Conservation (phyloP, 2,797 vertebrate genomes). For the Crenichthys baileyi region DNA sequence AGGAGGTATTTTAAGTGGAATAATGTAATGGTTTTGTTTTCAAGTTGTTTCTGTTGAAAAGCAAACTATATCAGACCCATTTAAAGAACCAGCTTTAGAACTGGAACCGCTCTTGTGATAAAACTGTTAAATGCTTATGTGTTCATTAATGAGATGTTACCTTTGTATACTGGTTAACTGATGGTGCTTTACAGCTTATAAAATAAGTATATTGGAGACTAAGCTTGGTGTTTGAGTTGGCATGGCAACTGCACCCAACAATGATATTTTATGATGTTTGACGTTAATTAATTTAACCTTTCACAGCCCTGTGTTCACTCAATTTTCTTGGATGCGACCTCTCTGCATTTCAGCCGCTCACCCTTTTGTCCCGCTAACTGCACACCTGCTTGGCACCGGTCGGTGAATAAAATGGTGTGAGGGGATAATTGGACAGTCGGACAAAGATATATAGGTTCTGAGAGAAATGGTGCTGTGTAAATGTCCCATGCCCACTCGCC, state of each 20-base stretch:
- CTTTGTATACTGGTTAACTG: slow-evolving; percentile 1
- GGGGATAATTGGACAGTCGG: slow-evolving; percentile 8
- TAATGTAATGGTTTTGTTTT: not conserved
- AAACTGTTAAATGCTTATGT: not conserved
- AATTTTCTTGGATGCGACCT: slow-evolving; percentile 11
- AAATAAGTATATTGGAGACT: slow-evolving; percentile 31
- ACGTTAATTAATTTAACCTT: slow-evolving; percentile 62
- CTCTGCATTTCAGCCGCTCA: slow-evolving; percentile 13
- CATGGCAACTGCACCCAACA: slow-evolving; percentile 44
- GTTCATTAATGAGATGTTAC: not conserved
- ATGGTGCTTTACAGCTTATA: slow-evolving; percentile 29
- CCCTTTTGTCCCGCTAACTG: slow-evolving; percentile 14
- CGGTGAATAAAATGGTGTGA: slow-evolving; percentile 14
- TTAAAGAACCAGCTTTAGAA: not conserved
- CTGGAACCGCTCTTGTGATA: not conserved
- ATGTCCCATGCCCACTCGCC: slow-evolving; percentile 38
- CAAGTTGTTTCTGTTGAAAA: not conserved
- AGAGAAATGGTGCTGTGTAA: slow-evolving; percentile 26
- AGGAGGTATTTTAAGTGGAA: too few relatives aligned
- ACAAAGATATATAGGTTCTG: slow-evolving; percentile 36
- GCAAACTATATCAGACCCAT: not conserved
- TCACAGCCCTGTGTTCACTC: slow-evolving; percentile 15
- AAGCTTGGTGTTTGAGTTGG: slow-evolving; percentile 34
- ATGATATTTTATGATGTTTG: slow-evolving; percentile 44
- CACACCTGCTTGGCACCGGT: slow-evolving; percentile 14